These are phyloP conservation scores for Andinoacara biseriatus DNA, from an alignment of 2,113 vertebrate genomes.

Conservation along the genomic window DNA sequence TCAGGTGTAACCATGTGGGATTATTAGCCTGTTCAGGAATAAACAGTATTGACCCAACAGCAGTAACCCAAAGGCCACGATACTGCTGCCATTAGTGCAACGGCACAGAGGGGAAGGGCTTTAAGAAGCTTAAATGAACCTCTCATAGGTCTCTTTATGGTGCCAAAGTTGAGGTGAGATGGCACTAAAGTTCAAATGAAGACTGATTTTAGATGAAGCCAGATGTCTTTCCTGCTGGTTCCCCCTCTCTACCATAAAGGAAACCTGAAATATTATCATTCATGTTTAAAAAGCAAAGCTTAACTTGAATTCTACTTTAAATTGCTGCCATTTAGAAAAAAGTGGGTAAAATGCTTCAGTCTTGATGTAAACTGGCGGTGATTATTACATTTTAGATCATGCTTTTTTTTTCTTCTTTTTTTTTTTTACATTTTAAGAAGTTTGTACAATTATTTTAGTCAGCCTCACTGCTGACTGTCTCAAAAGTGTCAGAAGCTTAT, in stretches of 20 bases:
- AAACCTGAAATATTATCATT: background rate
- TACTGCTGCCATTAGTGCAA: constrained; percentile 2
- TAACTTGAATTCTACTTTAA: background rate
- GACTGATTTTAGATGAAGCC: constrained; percentile 36
- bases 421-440: background rate
- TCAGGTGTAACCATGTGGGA: background rate
- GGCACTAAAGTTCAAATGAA: constrained; percentile 46
- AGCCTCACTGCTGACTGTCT: background rate
- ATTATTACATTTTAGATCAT: background rate
- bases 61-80: background rate
- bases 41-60: background rate
- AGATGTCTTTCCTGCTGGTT: constrained; percentile 1
- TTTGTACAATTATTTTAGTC: constrained; percentile 12
- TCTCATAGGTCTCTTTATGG: background rate
- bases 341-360: background rate
- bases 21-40: background rate
- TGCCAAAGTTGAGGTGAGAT: constrained; percentile 41
- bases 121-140: constrained; percentile 50
- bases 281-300: background rate
- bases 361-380: constrained; percentile 23
- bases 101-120: background rate
- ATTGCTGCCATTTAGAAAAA: constrained; percentile 3
- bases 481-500: background rate
- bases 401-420: background rate
- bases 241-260: constrained; percentile 2